These are phyloP conservation scores for Rhinogobio ventralis DNA, from an alignment of 2,797 vertebrate species.

Conservation along the genomic window DNA sequence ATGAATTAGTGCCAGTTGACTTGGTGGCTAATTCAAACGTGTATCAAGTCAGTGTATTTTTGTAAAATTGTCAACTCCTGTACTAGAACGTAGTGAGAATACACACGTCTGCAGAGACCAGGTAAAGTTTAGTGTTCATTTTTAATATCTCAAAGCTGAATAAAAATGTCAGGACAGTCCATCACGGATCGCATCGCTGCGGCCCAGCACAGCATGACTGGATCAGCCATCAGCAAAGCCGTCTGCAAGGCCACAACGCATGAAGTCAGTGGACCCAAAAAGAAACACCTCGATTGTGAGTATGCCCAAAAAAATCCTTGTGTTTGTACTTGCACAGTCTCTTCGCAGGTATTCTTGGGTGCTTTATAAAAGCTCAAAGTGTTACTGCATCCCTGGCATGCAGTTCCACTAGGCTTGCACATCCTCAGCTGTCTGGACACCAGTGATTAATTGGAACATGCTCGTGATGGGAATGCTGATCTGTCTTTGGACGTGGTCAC, in stretches of 20 bases:
- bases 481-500: conserved; percentile 8
- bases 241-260: conserved; percentile 91
- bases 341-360: background rate
- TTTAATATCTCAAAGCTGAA: background rate
- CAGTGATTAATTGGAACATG: conserved; percentile 45
- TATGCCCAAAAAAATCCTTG: conserved; percentile 59
- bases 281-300: conserved; percentile 93
- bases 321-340: background rate
- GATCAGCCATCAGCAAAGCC: conserved; percentile 89
- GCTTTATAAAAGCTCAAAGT: background rate
- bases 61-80: conserved; percentile 1
- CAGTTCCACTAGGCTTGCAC: conserved; percentile 35
- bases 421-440: conserved; percentile 39
- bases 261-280: conserved; percentile 89
- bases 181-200: conserved; percentile 92
- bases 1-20: background rate
- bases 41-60: conserved; percentile 27
- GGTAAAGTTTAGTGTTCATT: conserved; percentile 3
- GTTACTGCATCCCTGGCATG: conserved; percentile 5
- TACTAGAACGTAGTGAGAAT: no score
- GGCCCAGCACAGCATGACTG: conserved; percentile 95
- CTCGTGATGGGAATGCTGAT: conserved; percentile 43
- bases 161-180: conserved; percentile 88
- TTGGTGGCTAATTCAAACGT: conserved; percentile 1
- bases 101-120: conserved; percentile 25